phyloP scores from a whole-genome alignment of 2,113 vertebrate species.

The Anser cygnoides region DNA sequence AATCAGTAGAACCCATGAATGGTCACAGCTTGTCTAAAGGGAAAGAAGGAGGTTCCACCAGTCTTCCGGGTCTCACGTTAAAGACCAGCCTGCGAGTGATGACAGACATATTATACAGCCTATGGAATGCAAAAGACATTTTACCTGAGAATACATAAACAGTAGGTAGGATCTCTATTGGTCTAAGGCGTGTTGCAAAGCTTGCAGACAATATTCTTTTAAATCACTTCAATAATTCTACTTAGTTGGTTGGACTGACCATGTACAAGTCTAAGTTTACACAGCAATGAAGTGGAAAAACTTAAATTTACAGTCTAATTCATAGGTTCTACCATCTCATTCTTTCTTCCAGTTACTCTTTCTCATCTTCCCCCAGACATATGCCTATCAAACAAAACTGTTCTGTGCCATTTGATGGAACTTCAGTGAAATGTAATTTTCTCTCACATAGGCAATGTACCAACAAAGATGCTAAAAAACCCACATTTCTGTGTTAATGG shows the following conservation, averaged over 20 bases:
- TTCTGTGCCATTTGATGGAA: neutral
- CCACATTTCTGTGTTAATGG: neutral
- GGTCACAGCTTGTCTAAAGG: neutral
- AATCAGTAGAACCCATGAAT: neutral
- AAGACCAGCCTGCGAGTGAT: neutral
- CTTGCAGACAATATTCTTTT: neutral
- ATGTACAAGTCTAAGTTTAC: neutral
- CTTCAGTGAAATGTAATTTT: neutral
- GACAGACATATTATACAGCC: neutral
- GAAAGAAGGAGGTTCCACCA: neutral
- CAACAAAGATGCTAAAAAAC: neutral
- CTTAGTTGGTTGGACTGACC: neutral
- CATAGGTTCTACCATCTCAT: neutral
- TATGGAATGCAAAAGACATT: neutral
- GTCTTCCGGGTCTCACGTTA: neutral
- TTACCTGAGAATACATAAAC: neutral
- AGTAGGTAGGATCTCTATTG: neutral
- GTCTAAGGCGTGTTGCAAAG: neutral
- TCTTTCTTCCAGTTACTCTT: neutral
- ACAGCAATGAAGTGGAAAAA: neutral
- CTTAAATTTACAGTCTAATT: neutral
- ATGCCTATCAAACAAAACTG: neutral
- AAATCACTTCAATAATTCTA: neutral
- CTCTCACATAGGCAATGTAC: neutral
- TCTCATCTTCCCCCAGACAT: neutral